These are phyloP conservation scores for Drosophila helvetica DNA, from an alignment of 2,888 invertebrate species.

Conservation along the genomic window DNA sequence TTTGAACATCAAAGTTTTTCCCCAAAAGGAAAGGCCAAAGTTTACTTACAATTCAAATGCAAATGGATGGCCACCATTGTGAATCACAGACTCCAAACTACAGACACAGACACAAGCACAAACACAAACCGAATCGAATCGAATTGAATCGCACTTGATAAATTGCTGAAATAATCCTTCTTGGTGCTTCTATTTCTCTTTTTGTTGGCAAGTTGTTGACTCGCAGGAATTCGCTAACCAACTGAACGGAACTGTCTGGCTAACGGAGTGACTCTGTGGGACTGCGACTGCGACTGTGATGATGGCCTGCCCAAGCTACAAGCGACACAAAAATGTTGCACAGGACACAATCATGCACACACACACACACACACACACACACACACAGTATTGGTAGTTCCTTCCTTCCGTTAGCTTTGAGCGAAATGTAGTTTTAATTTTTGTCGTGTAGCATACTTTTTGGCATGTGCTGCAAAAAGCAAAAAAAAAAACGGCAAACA, in stretches of 20 bases:
- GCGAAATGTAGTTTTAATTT: constrained; percentile 53
- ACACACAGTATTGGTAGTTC: not conserved
- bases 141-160: constrained; percentile 13
- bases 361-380: constrained; percentile 8
- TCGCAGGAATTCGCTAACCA: constrained; percentile 56
- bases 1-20: not conserved
- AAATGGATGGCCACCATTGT: constrained; percentile 71
- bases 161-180: constrained; percentile 15
- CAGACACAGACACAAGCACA: not conserved
- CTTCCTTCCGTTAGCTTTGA: constrained; percentile 9
- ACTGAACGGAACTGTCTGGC: constrained; percentile 55
- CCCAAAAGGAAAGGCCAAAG: not conserved
- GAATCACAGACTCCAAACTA: not conserved
- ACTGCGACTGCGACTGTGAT: constrained; percentile 10
- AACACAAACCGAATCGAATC: not conserved
- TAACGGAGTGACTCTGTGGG: constrained; percentile 33
- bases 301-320: constrained; percentile 19
- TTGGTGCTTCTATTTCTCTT: not conserved
- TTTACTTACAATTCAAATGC: constrained; percentile 67
- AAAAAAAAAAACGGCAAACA: constrained; percentile 9
- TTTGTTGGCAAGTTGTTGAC: constrained; percentile 56
- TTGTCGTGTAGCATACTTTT: constrained; percentile 61
- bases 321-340: constrained; percentile 38
- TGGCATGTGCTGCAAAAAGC: constrained; percentile 56
- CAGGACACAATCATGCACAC: constrained; percentile 11